Conservation (phyloP, 2,113 vertebrate species). For the Sinocyclocheilus anophthalmus region DNA sequence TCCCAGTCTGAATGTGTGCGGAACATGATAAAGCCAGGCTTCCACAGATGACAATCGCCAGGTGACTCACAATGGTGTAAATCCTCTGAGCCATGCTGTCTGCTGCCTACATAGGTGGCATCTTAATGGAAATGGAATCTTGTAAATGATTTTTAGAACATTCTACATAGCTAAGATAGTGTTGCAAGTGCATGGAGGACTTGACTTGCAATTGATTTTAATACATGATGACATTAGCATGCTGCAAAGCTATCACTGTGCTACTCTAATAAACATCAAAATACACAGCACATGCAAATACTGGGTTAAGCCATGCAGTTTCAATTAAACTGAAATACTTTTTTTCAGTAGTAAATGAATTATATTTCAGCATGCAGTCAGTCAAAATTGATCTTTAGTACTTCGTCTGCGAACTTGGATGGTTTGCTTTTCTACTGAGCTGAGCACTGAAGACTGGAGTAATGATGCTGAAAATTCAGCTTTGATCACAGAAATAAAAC, state of each 20-base stretch:
- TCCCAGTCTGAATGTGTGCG: neutral
- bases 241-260: neutral
- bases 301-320: no score
- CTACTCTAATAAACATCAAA: neutral
- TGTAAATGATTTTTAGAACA: neutral
- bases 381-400: no score
- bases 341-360: no score
- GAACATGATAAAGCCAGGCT: constrained; percentile 5
- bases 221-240: neutral
- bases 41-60: neutral
- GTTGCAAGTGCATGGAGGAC: neutral
- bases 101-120: neutral
- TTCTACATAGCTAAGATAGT: neutral
- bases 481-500: neutral
- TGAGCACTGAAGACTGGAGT: neutral
- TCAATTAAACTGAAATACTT: neutral
- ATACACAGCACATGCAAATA: no score
- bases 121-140: neutral
- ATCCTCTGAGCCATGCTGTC: neutral
- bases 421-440: no score
- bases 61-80: neutral
- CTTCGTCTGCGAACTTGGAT: no score
- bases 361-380: neutral
- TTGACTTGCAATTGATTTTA: neutral
- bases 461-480: neutral